Conservation (phyloP, 2,888 invertebrate species). For the Ophraella communa region DNA sequence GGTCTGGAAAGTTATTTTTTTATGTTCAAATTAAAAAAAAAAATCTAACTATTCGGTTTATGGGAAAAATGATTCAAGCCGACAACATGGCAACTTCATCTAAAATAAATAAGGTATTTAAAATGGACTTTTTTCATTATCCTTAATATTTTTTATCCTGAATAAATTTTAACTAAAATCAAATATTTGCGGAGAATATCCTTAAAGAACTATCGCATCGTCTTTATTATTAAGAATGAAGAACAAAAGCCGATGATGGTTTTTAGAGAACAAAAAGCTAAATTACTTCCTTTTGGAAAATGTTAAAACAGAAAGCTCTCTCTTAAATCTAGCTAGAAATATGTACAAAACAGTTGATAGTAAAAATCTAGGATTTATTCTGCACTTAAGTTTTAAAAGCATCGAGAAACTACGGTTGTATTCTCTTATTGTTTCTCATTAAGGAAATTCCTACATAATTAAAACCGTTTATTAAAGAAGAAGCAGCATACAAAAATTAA, state of each 20-base stretch:
- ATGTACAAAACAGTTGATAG: not conserved
- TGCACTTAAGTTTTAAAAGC: constrained; percentile 4
- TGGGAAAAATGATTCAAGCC: too few relatives aligned
- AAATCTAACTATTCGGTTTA: too few relatives aligned
- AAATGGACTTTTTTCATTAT: too few relatives aligned
- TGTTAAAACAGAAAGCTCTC: not conserved
- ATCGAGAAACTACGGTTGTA: not conserved
- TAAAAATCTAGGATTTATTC: not conserved
- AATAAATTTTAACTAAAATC: too few relatives aligned
- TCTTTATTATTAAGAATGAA: not conserved
- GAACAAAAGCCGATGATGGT: not conserved
- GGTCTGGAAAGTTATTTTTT: too few relatives aligned
- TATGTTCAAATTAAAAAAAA: too few relatives aligned
- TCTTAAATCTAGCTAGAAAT: not conserved
- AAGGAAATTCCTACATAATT: constrained; percentile 1
- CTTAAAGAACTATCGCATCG: not conserved
- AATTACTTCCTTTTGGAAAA: not conserved
- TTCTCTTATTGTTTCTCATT: not conserved
- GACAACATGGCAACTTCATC: too few relatives aligned
- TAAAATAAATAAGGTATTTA: too few relatives aligned
- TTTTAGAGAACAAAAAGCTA: not conserved
- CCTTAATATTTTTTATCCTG: too few relatives aligned
- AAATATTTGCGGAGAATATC: not conserved
- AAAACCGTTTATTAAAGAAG: not conserved
- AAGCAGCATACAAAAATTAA: not conserved